Conservation (phyloP, 2,113 vertebrate genomes). For the Actinemys pallida region DNA sequence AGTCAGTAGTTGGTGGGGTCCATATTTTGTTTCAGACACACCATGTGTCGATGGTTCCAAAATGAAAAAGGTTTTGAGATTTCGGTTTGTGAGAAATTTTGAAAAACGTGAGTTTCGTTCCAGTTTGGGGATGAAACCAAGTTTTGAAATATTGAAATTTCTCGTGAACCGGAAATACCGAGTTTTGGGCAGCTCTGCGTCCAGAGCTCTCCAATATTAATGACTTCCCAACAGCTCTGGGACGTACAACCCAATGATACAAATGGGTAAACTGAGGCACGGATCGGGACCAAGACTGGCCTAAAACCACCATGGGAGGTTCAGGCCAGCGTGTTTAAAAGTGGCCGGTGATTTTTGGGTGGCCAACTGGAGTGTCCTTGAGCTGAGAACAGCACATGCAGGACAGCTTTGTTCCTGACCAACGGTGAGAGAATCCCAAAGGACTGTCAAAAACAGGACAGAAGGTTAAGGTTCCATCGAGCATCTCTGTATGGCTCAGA, state of each 20-base stretch:
- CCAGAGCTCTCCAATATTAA: background rate
- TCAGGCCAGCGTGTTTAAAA: background rate
- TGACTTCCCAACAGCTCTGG: background rate
- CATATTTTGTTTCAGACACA: background rate
- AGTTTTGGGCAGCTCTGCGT: background rate
- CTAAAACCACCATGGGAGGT: no score
- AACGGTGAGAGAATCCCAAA: background rate
- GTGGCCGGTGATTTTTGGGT: background rate
- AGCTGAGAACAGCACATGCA: constrained; percentile 25
- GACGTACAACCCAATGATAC: background rate
- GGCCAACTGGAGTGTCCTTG: constrained; percentile 47
- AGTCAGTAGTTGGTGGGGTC: background rate
- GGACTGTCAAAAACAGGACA: constrained; percentile 5
- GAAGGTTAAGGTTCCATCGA: constrained; percentile 40
- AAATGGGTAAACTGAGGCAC: background rate
- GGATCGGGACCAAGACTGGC: background rate
- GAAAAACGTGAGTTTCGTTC: background rate
- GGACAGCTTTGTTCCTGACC: background rate
- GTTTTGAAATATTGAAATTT: background rate
- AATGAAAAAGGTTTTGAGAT: background rate
- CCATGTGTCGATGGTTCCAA: background rate
- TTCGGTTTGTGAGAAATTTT: background rate
- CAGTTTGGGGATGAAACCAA: background rate
- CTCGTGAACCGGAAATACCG: background rate
- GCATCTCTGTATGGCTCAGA: constrained; percentile 28